Conservation (phyloP, 2,888 invertebrate species). For the Zaprionus obscuricornis region DNA sequence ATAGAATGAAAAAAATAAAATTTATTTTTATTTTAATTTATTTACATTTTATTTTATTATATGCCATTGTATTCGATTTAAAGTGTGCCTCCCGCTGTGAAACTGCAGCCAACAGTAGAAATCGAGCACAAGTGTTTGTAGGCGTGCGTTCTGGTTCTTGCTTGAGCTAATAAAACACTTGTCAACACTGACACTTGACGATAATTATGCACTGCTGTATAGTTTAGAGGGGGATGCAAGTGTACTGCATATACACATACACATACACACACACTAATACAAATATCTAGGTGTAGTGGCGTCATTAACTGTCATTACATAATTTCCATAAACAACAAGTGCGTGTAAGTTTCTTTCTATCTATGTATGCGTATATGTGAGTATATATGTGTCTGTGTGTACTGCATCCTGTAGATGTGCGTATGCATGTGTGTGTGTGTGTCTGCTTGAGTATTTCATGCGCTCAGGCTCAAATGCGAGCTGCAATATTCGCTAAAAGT, state of each 20-base stretch:
- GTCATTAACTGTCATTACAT: slow-evolving; percentile 75
- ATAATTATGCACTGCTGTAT: slow-evolving; percentile 59
- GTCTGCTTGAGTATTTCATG: not conserved
- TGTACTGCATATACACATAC: slow-evolving; percentile 12
- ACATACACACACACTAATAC: slow-evolving; percentile 1
- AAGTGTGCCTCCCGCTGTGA: not conserved
- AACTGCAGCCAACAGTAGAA: slow-evolving; percentile 16
- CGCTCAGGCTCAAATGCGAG: not conserved
- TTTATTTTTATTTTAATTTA: not conserved
- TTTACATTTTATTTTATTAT: not conserved
- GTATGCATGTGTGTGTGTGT: slow-evolving; percentile 1
- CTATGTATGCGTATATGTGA: slow-evolving; percentile 12
- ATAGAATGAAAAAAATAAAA: not conserved
- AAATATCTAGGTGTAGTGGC: slow-evolving; percentile 62
- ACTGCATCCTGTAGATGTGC: slow-evolving; percentile 32
- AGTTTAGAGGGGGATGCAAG: not conserved
- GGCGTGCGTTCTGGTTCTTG: slow-evolving; percentile 44
- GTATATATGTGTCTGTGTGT: slow-evolving; percentile 18
- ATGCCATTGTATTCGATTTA: slow-evolving; percentile 23
- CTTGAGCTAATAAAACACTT: slow-evolving; percentile 73
- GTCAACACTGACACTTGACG: slow-evolving; percentile 63
- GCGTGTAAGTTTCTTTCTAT: not conserved
- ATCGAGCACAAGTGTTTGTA: slow-evolving; percentile 64
- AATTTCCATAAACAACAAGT: slow-evolving; percentile 71
- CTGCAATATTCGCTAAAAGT: slow-evolving; percentile 34